A percentile compares a stretch with the other conserved stretches of the same genome.
phyloP scores from a whole-genome alignment of 1,140 invertebrate genomes.

The Orchestia grillus region DNA sequence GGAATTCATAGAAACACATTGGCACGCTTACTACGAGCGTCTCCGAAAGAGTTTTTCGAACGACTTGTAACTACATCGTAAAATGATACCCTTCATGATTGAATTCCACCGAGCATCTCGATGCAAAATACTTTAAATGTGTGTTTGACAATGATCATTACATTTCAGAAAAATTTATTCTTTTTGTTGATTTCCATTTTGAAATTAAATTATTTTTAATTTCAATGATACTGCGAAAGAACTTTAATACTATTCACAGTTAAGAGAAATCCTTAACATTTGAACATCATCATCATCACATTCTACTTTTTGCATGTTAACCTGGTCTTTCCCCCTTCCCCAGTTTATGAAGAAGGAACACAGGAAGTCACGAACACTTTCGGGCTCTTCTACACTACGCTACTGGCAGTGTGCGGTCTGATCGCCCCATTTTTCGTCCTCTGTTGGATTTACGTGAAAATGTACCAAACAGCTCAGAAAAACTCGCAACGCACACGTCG shows the following conservation, averaged over 20 bases:
- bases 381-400: constrained; percentile 62
- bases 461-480: constrained; percentile 75
- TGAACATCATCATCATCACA: background rate
- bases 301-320: background rate
- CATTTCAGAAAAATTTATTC: background rate
- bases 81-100: too few relatives aligned
- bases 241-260: too few relatives aligned
- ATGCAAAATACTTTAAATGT: background rate
- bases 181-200: background rate
- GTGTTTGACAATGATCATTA: too few relatives aligned
- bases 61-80: too few relatives aligned
- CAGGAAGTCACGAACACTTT: constrained; percentile 57
- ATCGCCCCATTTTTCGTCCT: constrained; percentile 74
- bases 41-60: too few relatives aligned
- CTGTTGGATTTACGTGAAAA: constrained; percentile 75
- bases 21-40: too few relatives aligned
- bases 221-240: background rate
- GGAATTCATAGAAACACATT: too few relatives aligned
- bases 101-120: background rate
- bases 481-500: constrained; percentile 75
- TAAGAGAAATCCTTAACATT: background rate
- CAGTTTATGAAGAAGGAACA: background rate
- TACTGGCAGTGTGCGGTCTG: constrained; percentile 71
- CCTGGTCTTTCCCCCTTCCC: background rate
- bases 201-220: background rate